Evolutionary conservation across 2,113 vertebrate species (phyloP).

Genomic region (Takifugu bimaculatus): DNA sequence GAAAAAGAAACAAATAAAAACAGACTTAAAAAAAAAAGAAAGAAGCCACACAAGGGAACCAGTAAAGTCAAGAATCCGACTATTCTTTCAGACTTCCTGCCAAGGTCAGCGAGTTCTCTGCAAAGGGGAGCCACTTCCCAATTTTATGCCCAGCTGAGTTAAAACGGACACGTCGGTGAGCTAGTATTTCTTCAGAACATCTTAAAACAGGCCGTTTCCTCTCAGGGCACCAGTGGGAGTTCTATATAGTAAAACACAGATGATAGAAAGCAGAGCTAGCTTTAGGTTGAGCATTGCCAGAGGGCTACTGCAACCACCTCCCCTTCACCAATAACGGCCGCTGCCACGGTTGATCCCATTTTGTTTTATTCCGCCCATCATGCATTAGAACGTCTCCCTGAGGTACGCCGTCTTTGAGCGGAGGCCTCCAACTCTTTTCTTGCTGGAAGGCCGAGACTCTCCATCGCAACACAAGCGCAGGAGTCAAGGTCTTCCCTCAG

Average conservation of each 20-base stretch:
- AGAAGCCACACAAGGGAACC: slow-evolving; percentile 37
- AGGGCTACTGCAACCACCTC: slow-evolving; percentile 54
- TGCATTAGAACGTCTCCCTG: slow-evolving; percentile 71
- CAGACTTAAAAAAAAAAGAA: slow-evolving; percentile 17
- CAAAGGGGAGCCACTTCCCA: slow-evolving; percentile 58
- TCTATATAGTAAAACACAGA: slow-evolving; percentile 52
- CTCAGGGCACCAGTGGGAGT: slow-evolving; percentile 62
- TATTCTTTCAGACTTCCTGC: slow-evolving; percentile 54
- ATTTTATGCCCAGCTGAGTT: slow-evolving; percentile 61
- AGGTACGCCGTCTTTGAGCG: slow-evolving; percentile 58
- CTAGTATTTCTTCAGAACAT: slow-evolving; percentile 59
- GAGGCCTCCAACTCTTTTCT: slow-evolving; percentile 60
- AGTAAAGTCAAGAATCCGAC: slow-evolving; percentile 26
- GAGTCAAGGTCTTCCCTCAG: slow-evolving; percentile 71
- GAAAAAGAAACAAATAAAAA: slow-evolving; percentile 17
- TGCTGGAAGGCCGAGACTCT: slow-evolving; percentile 72
- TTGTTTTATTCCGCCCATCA: slow-evolving; percentile 68
- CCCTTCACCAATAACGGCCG: slow-evolving; percentile 57
- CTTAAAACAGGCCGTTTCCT: slow-evolving; percentile 65
- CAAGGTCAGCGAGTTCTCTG: slow-evolving; percentile 61
- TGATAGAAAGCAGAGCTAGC: slow-evolving; percentile 54
- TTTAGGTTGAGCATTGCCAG: slow-evolving; percentile 60
- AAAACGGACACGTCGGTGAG: slow-evolving; percentile 61
- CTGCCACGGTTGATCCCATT: slow-evolving; percentile 56
- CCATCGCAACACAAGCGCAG: slow-evolving; percentile 65